Percentiles rank a stretch among this genome's conserved stretches.
phyloP scores from a whole-genome alignment of 2,888 invertebrate genomes.

The Papilio demoleus region DNA sequence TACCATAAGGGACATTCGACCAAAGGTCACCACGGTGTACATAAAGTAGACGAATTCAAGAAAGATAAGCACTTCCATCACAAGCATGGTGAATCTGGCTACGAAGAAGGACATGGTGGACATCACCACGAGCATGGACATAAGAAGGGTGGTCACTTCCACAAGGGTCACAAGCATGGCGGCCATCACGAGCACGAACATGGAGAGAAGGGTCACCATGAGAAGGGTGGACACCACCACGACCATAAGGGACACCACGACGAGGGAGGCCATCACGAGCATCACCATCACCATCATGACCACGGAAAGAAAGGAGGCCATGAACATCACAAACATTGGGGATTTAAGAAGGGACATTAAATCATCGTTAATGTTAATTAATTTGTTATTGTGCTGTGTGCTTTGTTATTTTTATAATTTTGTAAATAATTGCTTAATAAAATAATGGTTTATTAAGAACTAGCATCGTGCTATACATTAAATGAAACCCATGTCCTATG shows the following conservation, averaged over 20 bases:
- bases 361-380: slow-evolving; percentile 39
- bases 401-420: slow-evolving; percentile 36
- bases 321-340: slow-evolving; percentile 91
- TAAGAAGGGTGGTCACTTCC: slow-evolving; percentile 91
- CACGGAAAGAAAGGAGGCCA: slow-evolving; percentile 91
- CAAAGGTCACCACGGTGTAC: slow-evolving; percentile 92
- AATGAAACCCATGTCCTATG: background rate
- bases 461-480: background rate
- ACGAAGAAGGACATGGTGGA: slow-evolving; percentile 90
- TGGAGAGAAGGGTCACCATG: slow-evolving; percentile 91
- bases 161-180: slow-evolving; percentile 90
- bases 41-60: slow-evolving; percentile 92
- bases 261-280: slow-evolving; percentile 89
- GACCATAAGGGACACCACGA: slow-evolving; percentile 91
- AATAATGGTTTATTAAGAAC: slow-evolving; percentile 18
- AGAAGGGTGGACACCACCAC: slow-evolving; percentile 91
- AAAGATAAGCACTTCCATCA: slow-evolving; percentile 94
- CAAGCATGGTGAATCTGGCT: slow-evolving; percentile 90
- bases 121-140: slow-evolving; percentile 90
- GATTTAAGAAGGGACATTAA: slow-evolving; percentile 83
- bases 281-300: slow-evolving; percentile 88
- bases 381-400: slow-evolving; percentile 39
- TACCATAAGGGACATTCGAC: slow-evolving; percentile 93
- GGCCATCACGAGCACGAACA: slow-evolving; percentile 91
- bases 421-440: slow-evolving; percentile 38